phyloP scores from a whole-genome alignment of 2,888 invertebrate species.

The Phrixothrix hirtus region DNA sequence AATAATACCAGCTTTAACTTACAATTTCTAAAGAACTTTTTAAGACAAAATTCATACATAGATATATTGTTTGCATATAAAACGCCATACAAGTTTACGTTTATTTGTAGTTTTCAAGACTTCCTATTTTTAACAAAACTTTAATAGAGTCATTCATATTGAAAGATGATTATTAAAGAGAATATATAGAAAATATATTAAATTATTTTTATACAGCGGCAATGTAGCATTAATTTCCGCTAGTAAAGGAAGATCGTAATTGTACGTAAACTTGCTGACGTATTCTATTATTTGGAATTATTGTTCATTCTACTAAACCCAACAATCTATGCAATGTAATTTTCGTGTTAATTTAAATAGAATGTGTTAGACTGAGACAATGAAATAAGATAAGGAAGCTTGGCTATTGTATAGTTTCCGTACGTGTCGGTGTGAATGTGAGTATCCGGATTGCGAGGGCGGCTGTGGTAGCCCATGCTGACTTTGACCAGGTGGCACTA shows the following conservation, averaged over 20 bases:
- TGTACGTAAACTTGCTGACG: slow-evolving; percentile 12
- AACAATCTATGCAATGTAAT: slow-evolving; percentile 26
- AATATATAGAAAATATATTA: too few species aligned
- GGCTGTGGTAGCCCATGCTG: slow-evolving; percentile 14
- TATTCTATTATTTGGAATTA: slow-evolving; percentile 12
- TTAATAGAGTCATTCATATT: too few species aligned
- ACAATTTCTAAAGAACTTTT: too few species aligned
- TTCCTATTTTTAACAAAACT: too few species aligned
- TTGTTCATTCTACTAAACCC: slow-evolving; percentile 24
- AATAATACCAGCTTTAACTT: too few species aligned
- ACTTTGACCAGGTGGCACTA: slow-evolving; percentile 26
- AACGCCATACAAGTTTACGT: too few species aligned
- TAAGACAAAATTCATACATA: too few species aligned
- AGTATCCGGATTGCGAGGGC: slow-evolving; percentile 16
- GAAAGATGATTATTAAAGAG: too few species aligned
- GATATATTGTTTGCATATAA: too few species aligned
- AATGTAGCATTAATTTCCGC: too few species aligned
- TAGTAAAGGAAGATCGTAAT: slow-evolving; percentile 3
- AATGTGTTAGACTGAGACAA: slow-evolving; percentile 28
- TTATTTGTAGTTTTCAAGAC: too few species aligned
- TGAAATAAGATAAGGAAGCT: slow-evolving; percentile 23
- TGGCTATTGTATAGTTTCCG: slow-evolving; percentile 15
- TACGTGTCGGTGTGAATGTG: slow-evolving; percentile 18
- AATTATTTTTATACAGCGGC: too few species aligned
- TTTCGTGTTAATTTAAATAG: slow-evolving; percentile 32